phyloP scores from a whole-genome alignment of 2,113 vertebrate species.

The Microtus oregoni region DNA sequence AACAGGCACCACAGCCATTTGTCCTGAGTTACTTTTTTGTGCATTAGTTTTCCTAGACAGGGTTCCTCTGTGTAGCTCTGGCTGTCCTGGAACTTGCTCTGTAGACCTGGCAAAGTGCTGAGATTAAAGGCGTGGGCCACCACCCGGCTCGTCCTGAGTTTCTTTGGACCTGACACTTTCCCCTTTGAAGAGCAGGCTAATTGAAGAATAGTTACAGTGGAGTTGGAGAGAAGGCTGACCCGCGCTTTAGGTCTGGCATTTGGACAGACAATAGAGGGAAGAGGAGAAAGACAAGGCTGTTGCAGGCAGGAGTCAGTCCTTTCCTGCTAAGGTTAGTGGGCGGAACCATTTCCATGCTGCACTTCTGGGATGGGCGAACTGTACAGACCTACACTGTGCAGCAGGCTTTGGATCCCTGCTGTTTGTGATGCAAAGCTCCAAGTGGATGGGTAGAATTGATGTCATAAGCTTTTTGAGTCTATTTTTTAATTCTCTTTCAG shows the following conservation, averaged over 20 bases:
- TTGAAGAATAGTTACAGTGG: background rate
- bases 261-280: background rate
- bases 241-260: constrained; percentile 45
- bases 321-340: background rate
- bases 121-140: background rate
- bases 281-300: background rate
- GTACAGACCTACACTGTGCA: background rate
- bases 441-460: background rate
- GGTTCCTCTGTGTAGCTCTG: background rate
- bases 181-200: background rate
- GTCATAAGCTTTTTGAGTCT: constrained; percentile 41
- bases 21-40: background rate
- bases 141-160: background rate
- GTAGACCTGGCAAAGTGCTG: background rate
- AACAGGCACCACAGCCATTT: background rate
- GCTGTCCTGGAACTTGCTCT: too few relatives aligned
- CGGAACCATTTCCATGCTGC: background rate
- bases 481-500: constrained; percentile 89
- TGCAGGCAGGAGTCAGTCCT: background rate
- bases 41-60: background rate
- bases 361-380: background rate
- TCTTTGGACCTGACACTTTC: background rate
- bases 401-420: background rate
- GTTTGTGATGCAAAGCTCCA: background rate
- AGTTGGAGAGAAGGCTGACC: background rate